A percentile compares a stretch with the other conserved stretches of the same genome.
These are phyloP conservation scores for Drosophila pseudotalamancana DNA, from an alignment of 2,888 invertebrate species.

Conservation along the genomic window DNA sequence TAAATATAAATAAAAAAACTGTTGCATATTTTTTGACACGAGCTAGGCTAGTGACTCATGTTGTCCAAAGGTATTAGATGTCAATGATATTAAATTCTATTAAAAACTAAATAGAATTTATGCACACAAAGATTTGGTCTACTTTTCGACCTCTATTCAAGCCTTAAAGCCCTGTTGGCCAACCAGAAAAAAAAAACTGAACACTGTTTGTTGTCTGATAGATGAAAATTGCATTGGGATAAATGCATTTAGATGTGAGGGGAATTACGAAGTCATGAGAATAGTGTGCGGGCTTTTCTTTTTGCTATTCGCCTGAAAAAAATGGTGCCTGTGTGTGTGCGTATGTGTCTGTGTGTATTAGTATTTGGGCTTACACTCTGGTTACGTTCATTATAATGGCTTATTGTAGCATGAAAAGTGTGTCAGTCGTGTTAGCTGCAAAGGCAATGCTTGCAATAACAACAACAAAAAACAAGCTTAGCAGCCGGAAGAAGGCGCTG, in stretches of 20 bases:
- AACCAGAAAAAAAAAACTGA: background rate
- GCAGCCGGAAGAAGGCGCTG: background rate
- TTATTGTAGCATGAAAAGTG: conserved; percentile 78
- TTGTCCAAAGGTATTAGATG: too few relatives aligned
- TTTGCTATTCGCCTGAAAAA: conserved; percentile 7
- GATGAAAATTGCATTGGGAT: conserved; percentile 26
- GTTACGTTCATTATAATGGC: conserved; percentile 76
- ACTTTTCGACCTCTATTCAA: background rate
- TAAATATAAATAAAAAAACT: too few relatives aligned
- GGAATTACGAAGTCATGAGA: conserved; percentile 34
- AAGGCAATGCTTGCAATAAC: conserved; percentile 32
- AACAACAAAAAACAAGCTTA: conserved; percentile 48
- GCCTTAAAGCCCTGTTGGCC: too few relatives aligned
- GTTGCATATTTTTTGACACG: too few relatives aligned
- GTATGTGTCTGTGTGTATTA: conserved; percentile 44
- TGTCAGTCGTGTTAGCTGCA: conserved; percentile 73
- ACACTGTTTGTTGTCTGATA: conserved; percentile 18
- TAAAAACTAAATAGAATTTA: too few relatives aligned
- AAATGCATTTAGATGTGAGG: conserved; percentile 31
- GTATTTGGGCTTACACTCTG: conserved; percentile 72
- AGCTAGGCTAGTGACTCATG: too few relatives aligned
- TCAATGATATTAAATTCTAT: too few relatives aligned
- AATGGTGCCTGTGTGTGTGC: background rate
- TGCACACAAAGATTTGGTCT: background rate
- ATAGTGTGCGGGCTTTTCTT: background rate